Evolutionary conservation across 30 jellyfish, hydroid and myxozoan genomes (phyloP), one percentile per base, ranked within the genome.

Genomic region (Hydractinia echinata): DNA sequence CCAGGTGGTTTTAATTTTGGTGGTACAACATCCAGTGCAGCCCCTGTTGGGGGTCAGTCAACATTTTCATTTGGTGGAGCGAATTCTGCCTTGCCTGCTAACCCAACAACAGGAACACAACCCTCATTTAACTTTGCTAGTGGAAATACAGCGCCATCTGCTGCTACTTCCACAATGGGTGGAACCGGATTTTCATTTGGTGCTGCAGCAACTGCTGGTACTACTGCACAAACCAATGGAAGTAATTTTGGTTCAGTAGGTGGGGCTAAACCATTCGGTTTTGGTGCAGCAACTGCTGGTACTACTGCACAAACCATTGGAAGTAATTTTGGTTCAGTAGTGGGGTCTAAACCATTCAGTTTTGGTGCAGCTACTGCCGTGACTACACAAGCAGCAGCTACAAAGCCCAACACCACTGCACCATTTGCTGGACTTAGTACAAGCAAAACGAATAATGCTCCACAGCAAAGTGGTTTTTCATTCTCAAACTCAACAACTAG

Each of bases 381-480:
- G 44, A 30, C 44, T 30, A 30, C 44, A 30, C 44, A 30, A 30
- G 44, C 44, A 30, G 44, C 44, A 30, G 44, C 44, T 30, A 30
- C 44, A 30, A 30, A 30, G 44, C 44, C 44, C 44, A 58, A 58
- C 15, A 58, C 69, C 19, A 64, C 74, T 64, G 74, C 74, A 51
- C 81, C 81, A 15, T 16, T 20, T 68, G 79, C 79, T 5, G 62
- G 51, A 11, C 77, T 56, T 51, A 54, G 55, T 77, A 52, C 44
- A 8, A 54, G 55, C 19, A 21, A 48, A 8, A 55, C 11, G 6
- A 60, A 5, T n/a, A 60, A 77, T 77, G 39, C 85, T 8, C 14
- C 85, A 77, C 54, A 50, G 15, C 16, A 54, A 18, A 77, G 85
- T 5, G 80, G 85, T n/a, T 77, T 77, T 61, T 54, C 85, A n/a